A percentile compares a stretch with the other conserved stretches of the same genome.
Conservation (phyloP, 2,888 invertebrate genomes). For the Hemicrepidius hirtus region DNA sequence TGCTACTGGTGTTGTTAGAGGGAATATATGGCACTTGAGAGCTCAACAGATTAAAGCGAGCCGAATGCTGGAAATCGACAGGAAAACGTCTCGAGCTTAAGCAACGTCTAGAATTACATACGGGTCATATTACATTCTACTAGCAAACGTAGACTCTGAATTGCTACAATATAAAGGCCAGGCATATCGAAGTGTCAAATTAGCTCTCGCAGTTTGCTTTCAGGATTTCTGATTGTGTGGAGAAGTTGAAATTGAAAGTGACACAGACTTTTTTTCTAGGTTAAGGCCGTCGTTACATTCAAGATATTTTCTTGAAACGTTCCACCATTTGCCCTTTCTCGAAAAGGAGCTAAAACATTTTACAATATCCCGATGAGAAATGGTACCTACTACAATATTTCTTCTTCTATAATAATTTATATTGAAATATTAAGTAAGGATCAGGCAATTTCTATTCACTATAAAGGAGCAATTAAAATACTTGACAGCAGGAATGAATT, state of each 20-base stretch:
- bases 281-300: constrained; percentile 2
- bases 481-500: too few species aligned
- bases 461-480: too few species aligned
- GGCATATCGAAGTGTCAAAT: constrained; percentile 39
- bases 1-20: constrained; percentile 6
- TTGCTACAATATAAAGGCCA: constrained; percentile 23
- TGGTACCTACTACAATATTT: too few species aligned
- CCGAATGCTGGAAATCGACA: constrained; percentile 16
- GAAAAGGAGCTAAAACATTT: background rate
- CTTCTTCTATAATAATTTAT: too few species aligned
- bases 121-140: constrained; percentile 28
- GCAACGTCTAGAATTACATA: constrained; percentile 24
- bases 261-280: constrained; percentile 9
- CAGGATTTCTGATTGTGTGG: constrained; percentile 5
- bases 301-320: background rate
- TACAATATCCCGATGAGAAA: too few species aligned
- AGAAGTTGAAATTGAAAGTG: constrained; percentile 16
- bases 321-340: background rate
- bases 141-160: constrained; percentile 10
- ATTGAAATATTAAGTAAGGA: too few species aligned
- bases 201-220: constrained; percentile 22
- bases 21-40: constrained; percentile 9
- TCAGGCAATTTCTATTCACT: too few species aligned
- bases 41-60: constrained; percentile 25
- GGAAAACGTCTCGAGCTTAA: constrained; percentile 24